These are phyloP conservation scores for Prinia subflava DNA, from an alignment of 2,113 vertebrate genomes.

Conservation along the genomic window DNA sequence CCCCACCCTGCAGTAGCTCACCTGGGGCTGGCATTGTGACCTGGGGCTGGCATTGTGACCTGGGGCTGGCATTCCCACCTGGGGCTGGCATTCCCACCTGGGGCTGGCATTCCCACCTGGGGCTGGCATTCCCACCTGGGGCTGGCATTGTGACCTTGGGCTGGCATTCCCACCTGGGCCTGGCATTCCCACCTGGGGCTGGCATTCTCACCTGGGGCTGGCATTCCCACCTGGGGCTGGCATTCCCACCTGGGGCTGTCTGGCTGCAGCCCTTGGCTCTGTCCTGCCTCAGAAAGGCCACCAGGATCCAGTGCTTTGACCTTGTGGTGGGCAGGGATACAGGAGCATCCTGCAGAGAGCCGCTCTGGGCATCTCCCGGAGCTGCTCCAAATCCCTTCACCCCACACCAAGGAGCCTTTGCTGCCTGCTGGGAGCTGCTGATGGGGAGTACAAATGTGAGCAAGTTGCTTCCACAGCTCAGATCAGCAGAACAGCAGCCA, in stretches of 20 bases:
- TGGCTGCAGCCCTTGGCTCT: not conserved
- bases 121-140: too few relatives aligned
- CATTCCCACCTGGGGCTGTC: too few relatives aligned
- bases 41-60: too few relatives aligned
- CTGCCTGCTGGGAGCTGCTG: not conserved
- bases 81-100: too few relatives aligned
- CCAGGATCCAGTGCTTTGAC: not conserved
- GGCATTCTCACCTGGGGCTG: too few relatives aligned
- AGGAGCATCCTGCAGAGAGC: not conserved
- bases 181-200: too few relatives aligned
- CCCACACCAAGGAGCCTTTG: not conserved
- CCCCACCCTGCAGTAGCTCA: not conserved
- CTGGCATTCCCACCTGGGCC: too few relatives aligned
- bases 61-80: too few relatives aligned
- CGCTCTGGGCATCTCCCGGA: accelerated
- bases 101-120: too few relatives aligned
- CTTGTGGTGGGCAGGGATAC: not conserved
- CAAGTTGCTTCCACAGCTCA: not conserved
- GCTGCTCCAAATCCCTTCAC: not conserved
- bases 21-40: not conserved
- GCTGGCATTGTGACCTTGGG: too few relatives aligned
- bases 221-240: too few relatives aligned
- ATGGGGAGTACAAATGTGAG: not conserved
- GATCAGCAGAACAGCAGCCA: not conserved
- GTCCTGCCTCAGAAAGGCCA: not conserved